These are phyloP conservation scores for Phalacrocorax aristotelis DNA, from an alignment of 2,113 vertebrate genomes.

Conservation along the genomic window DNA sequence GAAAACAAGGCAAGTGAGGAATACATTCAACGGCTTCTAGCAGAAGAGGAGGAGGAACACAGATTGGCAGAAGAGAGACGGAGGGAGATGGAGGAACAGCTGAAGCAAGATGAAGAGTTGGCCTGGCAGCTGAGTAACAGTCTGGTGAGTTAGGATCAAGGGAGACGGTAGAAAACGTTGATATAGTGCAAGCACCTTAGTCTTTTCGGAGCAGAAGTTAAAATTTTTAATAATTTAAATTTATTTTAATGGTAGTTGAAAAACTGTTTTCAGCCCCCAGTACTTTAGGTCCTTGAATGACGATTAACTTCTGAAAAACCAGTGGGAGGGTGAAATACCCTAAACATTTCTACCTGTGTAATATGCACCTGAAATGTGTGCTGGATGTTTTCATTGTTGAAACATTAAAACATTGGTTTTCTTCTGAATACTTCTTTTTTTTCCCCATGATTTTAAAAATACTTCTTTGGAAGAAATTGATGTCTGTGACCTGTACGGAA, in stretches of 20 bases:
- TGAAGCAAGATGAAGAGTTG: slow-evolving; percentile 84
- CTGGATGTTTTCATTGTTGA: neutral
- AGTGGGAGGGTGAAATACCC: neutral
- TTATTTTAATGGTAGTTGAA: neutral
- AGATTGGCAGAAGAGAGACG: slow-evolving; percentile 71
- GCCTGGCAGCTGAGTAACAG: slow-evolving; percentile 81
- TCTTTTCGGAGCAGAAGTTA: neutral
- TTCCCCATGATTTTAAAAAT: neutral
- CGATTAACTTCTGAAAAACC: neutral
- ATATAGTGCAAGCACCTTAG: neutral
- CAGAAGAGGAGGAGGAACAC: slow-evolving; percentile 80
- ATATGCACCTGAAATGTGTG: neutral
- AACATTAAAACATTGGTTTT: neutral
- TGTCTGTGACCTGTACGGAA: neutral
- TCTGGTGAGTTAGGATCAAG: slow-evolving; percentile 75
- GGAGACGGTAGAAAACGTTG: neutral
- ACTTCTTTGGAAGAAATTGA: neutral
- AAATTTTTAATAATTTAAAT: neutral
- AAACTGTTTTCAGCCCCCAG: neutral
- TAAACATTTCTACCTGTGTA: neutral
- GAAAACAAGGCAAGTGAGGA: slow-evolving; percentile 87
- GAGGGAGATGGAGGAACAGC: slow-evolving; percentile 75
- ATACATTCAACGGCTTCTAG: slow-evolving; percentile 84
- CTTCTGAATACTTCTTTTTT: neutral
- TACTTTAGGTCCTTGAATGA: neutral